These are phyloP conservation scores for Erannis defoliaria DNA, from an alignment of 2,888 invertebrate genomes.

Conservation along the genomic window DNA sequence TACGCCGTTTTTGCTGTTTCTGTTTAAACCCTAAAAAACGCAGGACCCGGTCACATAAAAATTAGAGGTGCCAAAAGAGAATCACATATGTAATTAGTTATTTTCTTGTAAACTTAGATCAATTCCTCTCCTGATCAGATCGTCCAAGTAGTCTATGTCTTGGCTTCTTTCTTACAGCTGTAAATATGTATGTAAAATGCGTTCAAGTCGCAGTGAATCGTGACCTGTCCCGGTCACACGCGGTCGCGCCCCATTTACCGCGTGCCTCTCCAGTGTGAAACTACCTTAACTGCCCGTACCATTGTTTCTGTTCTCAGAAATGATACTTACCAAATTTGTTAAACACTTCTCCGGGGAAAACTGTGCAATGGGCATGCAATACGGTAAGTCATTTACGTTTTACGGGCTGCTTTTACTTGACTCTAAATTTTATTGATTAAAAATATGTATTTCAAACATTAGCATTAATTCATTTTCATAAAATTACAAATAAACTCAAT, in stretches of 20 bases:
- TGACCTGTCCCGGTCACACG: constrained; percentile 70
- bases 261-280: constrained; percentile 59
- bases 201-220: constrained; percentile 60
- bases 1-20: too few relatives aligned
- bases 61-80: too few relatives aligned
- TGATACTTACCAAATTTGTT: constrained; percentile 48
- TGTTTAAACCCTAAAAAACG: too few relatives aligned
- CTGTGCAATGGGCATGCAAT: constrained; percentile 32
- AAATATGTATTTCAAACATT: too few relatives aligned
- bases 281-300: constrained; percentile 59
- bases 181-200: constrained; percentile 24
- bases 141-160: neutral
- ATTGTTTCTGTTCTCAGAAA: constrained; percentile 60
- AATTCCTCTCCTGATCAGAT: too few relatives aligned
- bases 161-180: neutral
- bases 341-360: constrained; percentile 48
- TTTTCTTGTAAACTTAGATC: too few relatives aligned
- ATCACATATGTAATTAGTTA: too few relatives aligned
- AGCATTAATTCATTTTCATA: too few relatives aligned
- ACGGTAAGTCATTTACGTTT: constrained; percentile 26
- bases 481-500: too few relatives aligned
- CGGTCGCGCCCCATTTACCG: constrained; percentile 79
- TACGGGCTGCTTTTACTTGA: constrained; percentile 2
- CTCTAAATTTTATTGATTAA: too few relatives aligned
- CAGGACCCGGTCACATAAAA: too few relatives aligned